phyloP scores from a whole-genome alignment of 2,888 invertebrate species.

The Protophormia terraenovae region DNA sequence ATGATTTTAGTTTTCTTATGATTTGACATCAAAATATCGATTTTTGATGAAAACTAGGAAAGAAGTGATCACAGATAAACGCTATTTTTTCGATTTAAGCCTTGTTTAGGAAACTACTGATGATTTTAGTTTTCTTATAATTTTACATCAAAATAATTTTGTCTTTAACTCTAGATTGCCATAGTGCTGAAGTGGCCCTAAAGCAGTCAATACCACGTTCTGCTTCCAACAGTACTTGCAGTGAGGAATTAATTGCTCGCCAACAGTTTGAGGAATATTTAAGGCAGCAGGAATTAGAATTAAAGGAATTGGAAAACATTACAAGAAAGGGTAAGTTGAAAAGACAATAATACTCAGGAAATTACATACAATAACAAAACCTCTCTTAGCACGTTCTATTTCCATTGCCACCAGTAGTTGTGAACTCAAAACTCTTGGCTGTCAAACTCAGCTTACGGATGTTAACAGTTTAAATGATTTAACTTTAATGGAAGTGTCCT shows the following conservation, averaged over 20 bases:
- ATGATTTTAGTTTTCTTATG: too few species aligned
- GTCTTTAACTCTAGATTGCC: too few species aligned
- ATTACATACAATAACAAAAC: not conserved
- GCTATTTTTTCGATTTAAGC: too few species aligned
- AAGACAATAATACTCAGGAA: too few species aligned
- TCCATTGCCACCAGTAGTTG: conserved; percentile 14
- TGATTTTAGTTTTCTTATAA: too few species aligned
- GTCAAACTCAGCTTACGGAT: conserved; percentile 15
- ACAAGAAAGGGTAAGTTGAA: not conserved
- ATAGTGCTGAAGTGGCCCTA: too few species aligned
- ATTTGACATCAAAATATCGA: too few species aligned
- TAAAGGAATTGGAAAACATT: not conserved
- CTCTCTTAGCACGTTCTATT: not conserved
- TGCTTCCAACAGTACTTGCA: not conserved
- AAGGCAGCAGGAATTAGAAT: not conserved
- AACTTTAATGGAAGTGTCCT: conserved; percentile 22
- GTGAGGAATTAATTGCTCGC: not conserved
- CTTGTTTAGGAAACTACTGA: too few species aligned
- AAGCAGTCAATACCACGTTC: not conserved
- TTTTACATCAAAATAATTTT: too few species aligned
- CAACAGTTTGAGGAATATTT: not conserved
- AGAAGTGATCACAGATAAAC: too few species aligned
- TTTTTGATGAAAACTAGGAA: too few species aligned
- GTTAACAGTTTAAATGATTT: conserved; percentile 7
- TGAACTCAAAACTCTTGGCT: conserved; percentile 11